Evolutionary conservation across 1,140 invertebrate species (phyloP).

Genomic region (Melanaphis sacchari): DNA sequence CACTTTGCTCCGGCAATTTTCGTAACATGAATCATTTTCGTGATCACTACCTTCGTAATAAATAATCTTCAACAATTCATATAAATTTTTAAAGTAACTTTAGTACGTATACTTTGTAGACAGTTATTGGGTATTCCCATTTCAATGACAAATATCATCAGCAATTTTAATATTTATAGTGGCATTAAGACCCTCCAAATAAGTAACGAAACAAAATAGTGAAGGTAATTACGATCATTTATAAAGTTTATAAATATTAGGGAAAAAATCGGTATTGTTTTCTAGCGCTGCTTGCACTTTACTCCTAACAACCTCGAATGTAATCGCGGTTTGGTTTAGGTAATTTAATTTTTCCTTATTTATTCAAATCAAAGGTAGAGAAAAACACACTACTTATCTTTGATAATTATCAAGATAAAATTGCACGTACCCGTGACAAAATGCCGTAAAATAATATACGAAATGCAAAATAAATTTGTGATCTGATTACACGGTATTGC

Average conservation of each 20-base stretch:
- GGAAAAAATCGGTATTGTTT: not conserved
- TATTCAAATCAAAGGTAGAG: constrained; percentile 28
- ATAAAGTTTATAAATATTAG: constrained; percentile 11
- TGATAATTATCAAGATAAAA: constrained; percentile 44
- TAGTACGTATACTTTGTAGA: not conserved
- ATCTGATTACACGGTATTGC: constrained; percentile 40
- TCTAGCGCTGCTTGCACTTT: not conserved
- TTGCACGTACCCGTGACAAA: constrained; percentile 44
- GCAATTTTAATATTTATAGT: not conserved
- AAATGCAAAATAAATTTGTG: constrained; percentile 39
- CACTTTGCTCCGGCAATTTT: not conserved
- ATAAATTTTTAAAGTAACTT: not conserved
- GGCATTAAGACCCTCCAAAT: not conserved
- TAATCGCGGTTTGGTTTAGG: not conserved
- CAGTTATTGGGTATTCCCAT: not conserved
- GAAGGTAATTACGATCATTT: constrained; percentile 13
- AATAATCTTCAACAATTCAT: not conserved
- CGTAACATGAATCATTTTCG: not conserved
- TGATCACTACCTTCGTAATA: not conserved
- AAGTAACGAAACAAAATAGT: not conserved
- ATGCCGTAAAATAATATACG: constrained; percentile 37
- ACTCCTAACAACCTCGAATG: not conserved
- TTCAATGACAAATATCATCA: not conserved
- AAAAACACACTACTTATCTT: constrained; percentile 21
- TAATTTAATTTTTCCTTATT: constrained; percentile 49